Evolutionary conservation across 1,140 invertebrate genomes (phyloP).

Genomic region (Fopius arisanus): DNA sequence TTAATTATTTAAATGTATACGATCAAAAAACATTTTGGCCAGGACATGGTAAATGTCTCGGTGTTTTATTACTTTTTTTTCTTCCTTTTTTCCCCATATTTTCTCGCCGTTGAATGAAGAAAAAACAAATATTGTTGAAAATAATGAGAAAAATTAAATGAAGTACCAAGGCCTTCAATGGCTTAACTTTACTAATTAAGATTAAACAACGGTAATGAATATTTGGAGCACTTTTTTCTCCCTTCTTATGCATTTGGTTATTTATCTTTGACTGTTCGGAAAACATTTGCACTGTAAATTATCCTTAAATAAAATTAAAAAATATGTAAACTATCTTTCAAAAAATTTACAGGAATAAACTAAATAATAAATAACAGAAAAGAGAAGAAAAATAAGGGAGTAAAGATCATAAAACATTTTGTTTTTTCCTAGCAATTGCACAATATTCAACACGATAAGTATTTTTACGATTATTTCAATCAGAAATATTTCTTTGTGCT

Average conservation of each 20-base stretch:
- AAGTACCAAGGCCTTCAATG: slow-evolving; percentile 7
- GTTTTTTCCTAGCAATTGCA: slow-evolving; percentile 4
- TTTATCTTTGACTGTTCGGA: not conserved
- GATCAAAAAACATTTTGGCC: slow-evolving; percentile 2
- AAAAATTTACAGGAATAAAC: not conserved
- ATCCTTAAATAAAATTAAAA: not conserved
- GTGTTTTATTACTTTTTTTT: slow-evolving; percentile 5
- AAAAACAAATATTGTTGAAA: not conserved
- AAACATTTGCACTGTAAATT: slow-evolving; percentile 3
- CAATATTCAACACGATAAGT: slow-evolving; percentile 12
- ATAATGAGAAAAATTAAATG: not conserved
- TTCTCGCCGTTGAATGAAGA: not conserved
- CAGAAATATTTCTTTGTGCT: slow-evolving; percentile 6
- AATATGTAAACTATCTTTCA: not conserved
- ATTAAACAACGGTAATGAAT: slow-evolving; percentile 3
- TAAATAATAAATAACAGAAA: slow-evolving; percentile 8
- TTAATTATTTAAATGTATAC: not conserved
- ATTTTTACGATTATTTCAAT: slow-evolving; percentile 8
- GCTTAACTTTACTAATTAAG: slow-evolving; percentile 1
- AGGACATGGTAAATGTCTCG: not conserved
- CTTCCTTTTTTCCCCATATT: not conserved
- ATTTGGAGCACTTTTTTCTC: not conserved
- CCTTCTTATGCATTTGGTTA: not conserved
- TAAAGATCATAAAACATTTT: slow-evolving; percentile 3
- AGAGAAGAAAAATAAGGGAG: not conserved